A percentile compares a stretch with the other conserved stretches of the same genome.
Conservation (phyloP, 2,113 vertebrate genomes). For the Cavia aperea region DNA sequence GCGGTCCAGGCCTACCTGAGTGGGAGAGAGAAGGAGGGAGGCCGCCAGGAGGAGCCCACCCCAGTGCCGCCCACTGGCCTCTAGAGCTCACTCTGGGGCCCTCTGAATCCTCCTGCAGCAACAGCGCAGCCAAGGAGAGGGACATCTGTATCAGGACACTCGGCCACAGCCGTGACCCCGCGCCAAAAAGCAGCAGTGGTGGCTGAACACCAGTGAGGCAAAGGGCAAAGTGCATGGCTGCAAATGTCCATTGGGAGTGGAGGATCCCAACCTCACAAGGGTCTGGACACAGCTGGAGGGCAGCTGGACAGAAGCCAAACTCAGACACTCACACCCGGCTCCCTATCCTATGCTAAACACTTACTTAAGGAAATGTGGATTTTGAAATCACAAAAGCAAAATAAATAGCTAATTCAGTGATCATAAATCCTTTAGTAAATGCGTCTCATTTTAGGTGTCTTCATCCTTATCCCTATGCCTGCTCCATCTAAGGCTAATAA, state of each 20-base stretch:
- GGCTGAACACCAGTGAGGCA: not conserved
- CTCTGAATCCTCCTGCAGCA: not conserved
- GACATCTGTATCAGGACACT: not conserved
- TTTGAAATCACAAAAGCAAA: conserved; percentile 27
- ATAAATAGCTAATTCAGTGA: not conserved
- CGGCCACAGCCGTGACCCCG: not conserved
- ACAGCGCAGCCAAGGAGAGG: not conserved
- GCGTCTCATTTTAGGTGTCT: not conserved
- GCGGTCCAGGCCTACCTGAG: not conserved
- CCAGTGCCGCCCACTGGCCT: not conserved
- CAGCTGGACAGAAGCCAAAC: not conserved
- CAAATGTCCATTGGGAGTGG: not conserved
- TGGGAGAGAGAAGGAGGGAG: too few species aligned
- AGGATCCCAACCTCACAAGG: not conserved
- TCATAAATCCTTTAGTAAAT: not conserved
- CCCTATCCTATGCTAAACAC: not conserved
- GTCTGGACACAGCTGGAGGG: not conserved
- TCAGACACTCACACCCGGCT: not conserved
- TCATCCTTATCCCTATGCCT: not conserved
- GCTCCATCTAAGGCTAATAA: not conserved
- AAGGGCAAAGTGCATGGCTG: not conserved
- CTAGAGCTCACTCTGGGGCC: not conserved
- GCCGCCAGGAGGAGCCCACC: not conserved
- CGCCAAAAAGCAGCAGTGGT: not conserved
- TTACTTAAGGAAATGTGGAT: not conserved